Conservation (phyloP, 1,140 invertebrate genomes). For the Hycleus cichorii region DNA sequence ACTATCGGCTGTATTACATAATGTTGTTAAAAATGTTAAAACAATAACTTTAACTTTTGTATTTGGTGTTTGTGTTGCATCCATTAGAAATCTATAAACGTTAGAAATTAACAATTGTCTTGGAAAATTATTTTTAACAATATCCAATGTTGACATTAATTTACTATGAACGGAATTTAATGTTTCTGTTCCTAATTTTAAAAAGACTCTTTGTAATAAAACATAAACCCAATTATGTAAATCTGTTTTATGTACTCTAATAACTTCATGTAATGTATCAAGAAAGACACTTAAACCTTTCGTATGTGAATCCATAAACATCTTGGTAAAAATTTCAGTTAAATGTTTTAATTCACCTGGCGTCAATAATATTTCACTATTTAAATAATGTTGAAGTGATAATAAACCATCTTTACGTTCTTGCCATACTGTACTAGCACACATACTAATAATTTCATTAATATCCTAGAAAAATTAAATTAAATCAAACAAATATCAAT, state of each 20-base stretch:
- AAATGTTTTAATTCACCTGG: slow-evolving; percentile 68
- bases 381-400: slow-evolving; percentile 68
- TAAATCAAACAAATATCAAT: not conserved
- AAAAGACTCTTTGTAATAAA: slow-evolving; percentile 66
- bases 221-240: slow-evolving; percentile 88
- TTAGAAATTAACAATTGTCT: slow-evolving; percentile 52
- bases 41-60: slow-evolving; percentile 61
- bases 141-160: slow-evolving; percentile 77
- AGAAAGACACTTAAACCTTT: slow-evolving; percentile 91
- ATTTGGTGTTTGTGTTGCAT: slow-evolving; percentile 85
- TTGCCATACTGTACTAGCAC: slow-evolving; percentile 82
- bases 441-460: slow-evolving; percentile 78
- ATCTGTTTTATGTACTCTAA: slow-evolving; percentile 79
- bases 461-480: slow-evolving; percentile 56
- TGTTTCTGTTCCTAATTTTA: slow-evolving; percentile 85
- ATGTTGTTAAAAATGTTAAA: slow-evolving; percentile 64
- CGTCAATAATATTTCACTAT: slow-evolving; percentile 60
- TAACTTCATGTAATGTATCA: slow-evolving; percentile 83
- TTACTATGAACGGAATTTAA: slow-evolving; percentile 85
- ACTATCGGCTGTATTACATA: slow-evolving; percentile 49
- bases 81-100: slow-evolving; percentile 67
- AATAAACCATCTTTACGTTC: slow-evolving; percentile 88
- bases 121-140: slow-evolving; percentile 69
- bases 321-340: slow-evolving; percentile 87
- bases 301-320: slow-evolving; percentile 96